These are phyloP conservation scores for Varanus komodoensis DNA, from an alignment of 2,113 vertebrate genomes.

Conservation along the genomic window DNA sequence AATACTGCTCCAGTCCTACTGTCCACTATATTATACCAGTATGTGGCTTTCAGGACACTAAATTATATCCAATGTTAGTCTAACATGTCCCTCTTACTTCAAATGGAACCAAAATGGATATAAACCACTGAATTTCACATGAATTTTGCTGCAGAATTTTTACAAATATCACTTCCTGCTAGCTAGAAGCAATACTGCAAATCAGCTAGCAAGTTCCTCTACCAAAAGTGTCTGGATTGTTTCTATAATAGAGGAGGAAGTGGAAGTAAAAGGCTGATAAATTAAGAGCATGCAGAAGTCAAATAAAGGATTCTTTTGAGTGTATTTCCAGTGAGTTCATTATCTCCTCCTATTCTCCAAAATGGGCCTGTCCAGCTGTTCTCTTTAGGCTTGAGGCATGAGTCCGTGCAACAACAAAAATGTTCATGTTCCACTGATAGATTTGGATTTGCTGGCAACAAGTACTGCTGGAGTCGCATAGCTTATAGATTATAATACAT, in stretches of 20 bases:
- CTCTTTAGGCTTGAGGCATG: neutral
- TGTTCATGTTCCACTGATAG: neutral
- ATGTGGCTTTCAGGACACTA: no score
- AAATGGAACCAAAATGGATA: no score
- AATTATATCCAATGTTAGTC: no score
- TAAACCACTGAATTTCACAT: neutral
- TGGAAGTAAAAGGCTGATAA: neutral
- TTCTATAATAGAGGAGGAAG: no score
- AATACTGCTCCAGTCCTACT: no score
- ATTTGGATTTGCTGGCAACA: neutral
- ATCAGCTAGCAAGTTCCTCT: neutral
- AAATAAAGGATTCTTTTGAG: neutral
- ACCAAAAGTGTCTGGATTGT: neutral
- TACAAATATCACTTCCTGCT: neutral
- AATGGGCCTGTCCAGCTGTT: neutral
- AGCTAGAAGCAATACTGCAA: neutral
- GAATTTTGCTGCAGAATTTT: neutral
- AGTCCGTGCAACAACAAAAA: neutral
- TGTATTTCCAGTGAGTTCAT: slow-evolving; percentile 3
- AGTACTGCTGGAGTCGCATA: neutral
- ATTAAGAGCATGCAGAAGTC: neutral
- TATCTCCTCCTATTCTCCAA: neutral
- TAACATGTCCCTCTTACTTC: no score
- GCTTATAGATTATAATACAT: no score
- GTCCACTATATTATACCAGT: no score